Conservation (phyloP, 2,797 vertebrate species). For the Epinephelus awoara region DNA sequence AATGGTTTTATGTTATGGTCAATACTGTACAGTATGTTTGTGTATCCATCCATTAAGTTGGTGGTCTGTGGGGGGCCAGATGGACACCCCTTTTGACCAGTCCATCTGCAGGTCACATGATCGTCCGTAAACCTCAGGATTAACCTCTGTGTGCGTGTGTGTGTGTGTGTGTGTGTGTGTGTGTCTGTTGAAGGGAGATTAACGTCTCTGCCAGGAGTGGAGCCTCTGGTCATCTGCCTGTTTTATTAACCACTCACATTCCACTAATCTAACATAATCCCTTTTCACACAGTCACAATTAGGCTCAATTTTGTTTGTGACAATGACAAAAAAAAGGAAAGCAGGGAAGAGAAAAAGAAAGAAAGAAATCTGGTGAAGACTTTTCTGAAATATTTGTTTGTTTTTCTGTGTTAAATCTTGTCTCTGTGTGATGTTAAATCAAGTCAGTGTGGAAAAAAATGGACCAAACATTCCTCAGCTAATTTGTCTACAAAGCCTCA, state of each 20-base stretch:
- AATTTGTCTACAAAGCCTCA: constrained; percentile 64
- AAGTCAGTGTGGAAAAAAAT: constrained; percentile 28
- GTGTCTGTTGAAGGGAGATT: constrained; percentile 69
- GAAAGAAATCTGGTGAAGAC: constrained; percentile 26
- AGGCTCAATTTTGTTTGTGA: constrained; percentile 72
- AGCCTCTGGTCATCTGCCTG: constrained; percentile 81
- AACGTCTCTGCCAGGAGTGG: constrained; percentile 61
- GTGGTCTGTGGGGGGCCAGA: constrained; percentile 80
- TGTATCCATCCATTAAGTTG: constrained; percentile 56
- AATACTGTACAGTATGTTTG: constrained; percentile 20
- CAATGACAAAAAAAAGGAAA: constrained; percentile 31
- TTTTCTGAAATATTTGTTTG: neutral
- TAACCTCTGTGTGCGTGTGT: constrained; percentile 72
- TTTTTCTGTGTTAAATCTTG: constrained; percentile 6
- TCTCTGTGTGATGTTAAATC: constrained; percentile 28
- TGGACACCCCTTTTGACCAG: constrained; percentile 81
- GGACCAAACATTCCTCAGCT: constrained; percentile 55
- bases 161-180: constrained; percentile 34
- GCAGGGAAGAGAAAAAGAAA: neutral
- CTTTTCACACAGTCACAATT: constrained; percentile 80
- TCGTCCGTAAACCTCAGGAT: constrained; percentile 81
- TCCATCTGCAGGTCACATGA: constrained; percentile 85
- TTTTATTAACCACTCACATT: constrained; percentile 87
- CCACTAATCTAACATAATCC: constrained; percentile 86
- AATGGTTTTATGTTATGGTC: constrained; percentile 31